Conservation (phyloP, 2,888 invertebrate species). For the Euphydryas editha region DNA sequence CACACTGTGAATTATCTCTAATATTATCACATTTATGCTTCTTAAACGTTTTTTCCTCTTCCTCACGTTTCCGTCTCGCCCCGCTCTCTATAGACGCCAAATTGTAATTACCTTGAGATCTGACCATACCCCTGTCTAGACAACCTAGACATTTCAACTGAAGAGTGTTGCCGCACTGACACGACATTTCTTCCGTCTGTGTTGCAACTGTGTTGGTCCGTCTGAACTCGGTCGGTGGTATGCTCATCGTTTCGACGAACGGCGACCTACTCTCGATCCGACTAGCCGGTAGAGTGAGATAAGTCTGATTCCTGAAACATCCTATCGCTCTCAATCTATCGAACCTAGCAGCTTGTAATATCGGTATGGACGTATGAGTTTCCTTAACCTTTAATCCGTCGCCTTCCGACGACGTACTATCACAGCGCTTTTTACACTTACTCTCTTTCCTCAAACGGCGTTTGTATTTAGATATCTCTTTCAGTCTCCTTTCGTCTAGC, state of each 20-base stretch:
- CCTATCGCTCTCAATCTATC: constrained; percentile 77
- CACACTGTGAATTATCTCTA: constrained; percentile 63
- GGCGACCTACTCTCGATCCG: constrained; percentile 71
- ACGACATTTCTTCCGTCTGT: constrained; percentile 71
- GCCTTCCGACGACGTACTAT: constrained; percentile 76
- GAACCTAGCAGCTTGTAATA: constrained; percentile 76
- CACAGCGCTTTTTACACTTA: constrained; percentile 69
- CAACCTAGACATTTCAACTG: constrained; percentile 60
- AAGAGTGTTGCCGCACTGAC: constrained; percentile 64
- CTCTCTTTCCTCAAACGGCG: constrained; percentile 73
- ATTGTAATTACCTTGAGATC: constrained; percentile 73
- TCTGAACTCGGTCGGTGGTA: constrained; percentile 62
- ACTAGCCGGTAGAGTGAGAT: constrained; percentile 71
- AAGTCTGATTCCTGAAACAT: constrained; percentile 76
- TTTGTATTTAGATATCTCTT: constrained; percentile 79
- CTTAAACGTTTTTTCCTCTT: constrained; percentile 63
- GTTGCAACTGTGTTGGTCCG: constrained; percentile 69
- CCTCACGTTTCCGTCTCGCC: constrained; percentile 60
- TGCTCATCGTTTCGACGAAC: constrained; percentile 59
- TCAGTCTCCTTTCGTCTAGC: constrained; percentile 68
- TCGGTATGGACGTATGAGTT: constrained; percentile 76
- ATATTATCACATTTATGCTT: constrained; percentile 81
- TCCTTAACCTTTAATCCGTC: constrained; percentile 61
- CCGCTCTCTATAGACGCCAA: constrained; percentile 60
- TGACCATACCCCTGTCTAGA: constrained; percentile 60